A percentile compares a stretch with the other conserved stretches of the same genome.
phyloP scores from a whole-genome alignment of 2,888 invertebrate species.

The Cordilura impudica region DNA sequence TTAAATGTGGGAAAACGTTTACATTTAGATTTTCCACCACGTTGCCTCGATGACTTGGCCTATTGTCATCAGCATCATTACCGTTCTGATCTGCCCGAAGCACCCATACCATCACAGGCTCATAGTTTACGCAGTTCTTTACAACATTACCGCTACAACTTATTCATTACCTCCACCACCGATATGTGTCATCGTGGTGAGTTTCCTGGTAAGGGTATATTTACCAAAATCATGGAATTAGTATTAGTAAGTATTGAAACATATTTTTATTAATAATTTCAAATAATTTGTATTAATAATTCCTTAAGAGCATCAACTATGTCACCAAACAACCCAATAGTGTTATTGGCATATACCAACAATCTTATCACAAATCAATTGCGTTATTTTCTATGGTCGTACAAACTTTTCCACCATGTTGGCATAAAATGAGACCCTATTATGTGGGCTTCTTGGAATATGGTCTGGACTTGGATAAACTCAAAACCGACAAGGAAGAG shows the following conservation, averaged over 20 bases:
- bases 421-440: conserved; percentile 72
- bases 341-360: conserved; percentile 48
- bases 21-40: conserved; percentile 69
- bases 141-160: conserved; percentile 70
- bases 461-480: conserved; percentile 64
- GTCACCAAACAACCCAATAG: conserved; percentile 38
- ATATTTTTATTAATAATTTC: neutral
- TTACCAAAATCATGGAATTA: conserved; percentile 73
- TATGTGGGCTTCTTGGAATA: conserved; percentile 69
- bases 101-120: conserved; percentile 65
- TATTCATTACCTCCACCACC: conserved; percentile 70
- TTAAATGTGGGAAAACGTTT: conserved; percentile 71
- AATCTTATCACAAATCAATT: conserved; percentile 67
- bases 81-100: conserved; percentile 69
- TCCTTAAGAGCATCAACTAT: conserved; percentile 66
- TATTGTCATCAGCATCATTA: conserved; percentile 73
- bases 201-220: conserved; percentile 72
- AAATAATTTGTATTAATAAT: neutral
- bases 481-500: conserved; percentile 57
- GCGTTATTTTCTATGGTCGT: conserved; percentile 70
- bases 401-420: conserved; percentile 75
- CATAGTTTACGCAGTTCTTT: conserved; percentile 69
- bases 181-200: conserved; percentile 71
- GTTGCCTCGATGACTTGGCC: conserved; percentile 71
- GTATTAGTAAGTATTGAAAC: conserved; percentile 69